phyloP scores from a whole-genome alignment of 2,113 vertebrate species.

The Tychaedon coryphoeus region DNA sequence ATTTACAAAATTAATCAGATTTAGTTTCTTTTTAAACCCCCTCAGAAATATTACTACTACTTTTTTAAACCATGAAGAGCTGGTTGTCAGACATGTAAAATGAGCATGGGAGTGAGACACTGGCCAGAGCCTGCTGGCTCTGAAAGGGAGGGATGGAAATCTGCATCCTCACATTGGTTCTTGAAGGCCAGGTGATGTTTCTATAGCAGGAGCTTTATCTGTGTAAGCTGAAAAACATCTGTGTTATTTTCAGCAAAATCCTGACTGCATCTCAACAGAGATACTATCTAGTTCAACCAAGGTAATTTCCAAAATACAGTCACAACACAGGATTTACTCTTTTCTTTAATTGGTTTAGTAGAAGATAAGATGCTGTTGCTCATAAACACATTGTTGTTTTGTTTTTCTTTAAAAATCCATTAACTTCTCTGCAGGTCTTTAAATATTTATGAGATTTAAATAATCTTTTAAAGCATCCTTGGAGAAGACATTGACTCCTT shows the following conservation, averaged over 20 bases:
- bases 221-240: background rate
- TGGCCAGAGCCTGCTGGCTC: background rate
- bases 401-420: slow-evolving; percentile 23
- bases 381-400: background rate
- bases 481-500: background rate
- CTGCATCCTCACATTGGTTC: background rate
- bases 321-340: background rate
- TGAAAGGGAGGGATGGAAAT: background rate
- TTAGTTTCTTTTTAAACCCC: background rate
- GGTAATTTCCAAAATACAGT: background rate
- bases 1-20: background rate
- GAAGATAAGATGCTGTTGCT: slow-evolving; percentile 2
- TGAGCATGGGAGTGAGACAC: too few relatives aligned
- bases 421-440: background rate
- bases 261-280: background rate
- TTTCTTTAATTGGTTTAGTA: background rate
- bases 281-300: background rate
- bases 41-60: background rate
- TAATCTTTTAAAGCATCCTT: slow-evolving; percentile 7
- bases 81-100: background rate
- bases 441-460: slow-evolving; percentile 48
- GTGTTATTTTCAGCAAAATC: background rate
- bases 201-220: background rate
- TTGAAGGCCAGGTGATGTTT: background rate
- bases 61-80: background rate